A percentile compares a stretch with the other conserved stretches of the same genome.
phyloP scores from a whole-genome alignment of 2,797 vertebrate species.

The Adrianichthys oophorus region DNA sequence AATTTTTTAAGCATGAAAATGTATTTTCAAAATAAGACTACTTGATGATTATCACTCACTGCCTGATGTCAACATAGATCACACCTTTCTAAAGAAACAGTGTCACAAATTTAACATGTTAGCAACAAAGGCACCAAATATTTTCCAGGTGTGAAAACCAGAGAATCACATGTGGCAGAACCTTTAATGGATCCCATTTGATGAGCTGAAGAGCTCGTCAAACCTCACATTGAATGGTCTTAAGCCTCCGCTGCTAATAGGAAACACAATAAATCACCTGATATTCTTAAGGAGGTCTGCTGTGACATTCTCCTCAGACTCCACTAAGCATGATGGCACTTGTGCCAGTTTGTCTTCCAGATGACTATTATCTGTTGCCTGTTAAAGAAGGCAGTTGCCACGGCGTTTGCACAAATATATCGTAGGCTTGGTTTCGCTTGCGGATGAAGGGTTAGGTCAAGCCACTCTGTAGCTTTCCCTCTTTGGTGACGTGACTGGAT shows the following conservation, averaged over 20 bases:
- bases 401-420: constrained; percentile 58
- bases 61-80: no score
- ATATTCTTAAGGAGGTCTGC: constrained; percentile 46
- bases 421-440: constrained; percentile 49
- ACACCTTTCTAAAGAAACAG: no score
- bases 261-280: constrained; percentile 38
- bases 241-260: constrained; percentile 31
- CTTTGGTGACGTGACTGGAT: constrained; percentile 46
- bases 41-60: no score
- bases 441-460: constrained; percentile 66
- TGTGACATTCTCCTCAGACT: constrained; percentile 31
- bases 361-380: constrained; percentile 50
- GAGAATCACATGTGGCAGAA: constrained; percentile 24
- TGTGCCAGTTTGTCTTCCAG: constrained; percentile 41
- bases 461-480: constrained; percentile 53
- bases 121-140: no score
- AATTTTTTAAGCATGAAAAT: no score
- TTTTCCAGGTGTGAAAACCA: neutral
- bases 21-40: no score
- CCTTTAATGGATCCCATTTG: constrained; percentile 54
- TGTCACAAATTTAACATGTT: no score
- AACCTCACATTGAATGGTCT: constrained; percentile 32
- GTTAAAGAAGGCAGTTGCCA: constrained; percentile 63
- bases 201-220: constrained; percentile 41
- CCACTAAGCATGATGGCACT: constrained; percentile 31